phyloP scores from a whole-genome alignment of 2,888 invertebrate genomes.

The Oligia latruncula region DNA sequence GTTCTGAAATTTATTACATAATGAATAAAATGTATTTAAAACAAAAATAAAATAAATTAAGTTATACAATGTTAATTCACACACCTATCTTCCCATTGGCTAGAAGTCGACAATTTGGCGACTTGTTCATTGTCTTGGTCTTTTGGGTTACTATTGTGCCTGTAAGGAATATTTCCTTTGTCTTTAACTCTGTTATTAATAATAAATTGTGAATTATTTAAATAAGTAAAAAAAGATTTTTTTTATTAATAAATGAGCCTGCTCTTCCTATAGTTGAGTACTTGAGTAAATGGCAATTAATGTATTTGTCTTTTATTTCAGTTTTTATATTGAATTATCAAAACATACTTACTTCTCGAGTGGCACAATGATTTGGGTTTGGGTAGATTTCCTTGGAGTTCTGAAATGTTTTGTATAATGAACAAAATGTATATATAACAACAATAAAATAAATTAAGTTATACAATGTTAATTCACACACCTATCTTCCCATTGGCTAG shows the following conservation, averaged over 20 bases:
- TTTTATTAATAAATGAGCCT: too few relatives aligned
- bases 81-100: constrained; percentile 69
- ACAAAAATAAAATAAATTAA: neutral
- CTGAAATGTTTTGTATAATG: constrained; percentile 16
- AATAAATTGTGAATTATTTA: too few relatives aligned
- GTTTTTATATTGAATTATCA: neutral
- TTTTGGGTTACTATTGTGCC: constrained; percentile 57
- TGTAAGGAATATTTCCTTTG: constrained; percentile 23
- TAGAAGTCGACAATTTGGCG: constrained; percentile 68
- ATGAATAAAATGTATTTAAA: neutral
- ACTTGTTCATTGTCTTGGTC: constrained; percentile 64
- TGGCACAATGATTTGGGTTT: neutral
- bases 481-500: constrained; percentile 69
- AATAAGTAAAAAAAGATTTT: too few relatives aligned
- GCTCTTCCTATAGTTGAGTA: too few relatives aligned
- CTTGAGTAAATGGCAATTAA: neutral
- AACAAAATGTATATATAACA: neutral
- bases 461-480: constrained; percentile 36
- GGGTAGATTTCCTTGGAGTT: neutral
- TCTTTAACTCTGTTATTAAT: neutral
- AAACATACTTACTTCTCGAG: constrained; percentile 23
- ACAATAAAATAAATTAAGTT: neutral
- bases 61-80: neutral
- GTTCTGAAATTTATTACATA: constrained; percentile 18
- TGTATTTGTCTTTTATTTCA: neutral